A percentile compares a stretch with the other conserved stretches of the same genome.
Conservation (phyloP, 2,113 vertebrate species). For the Paralichthys olivaceus region DNA sequence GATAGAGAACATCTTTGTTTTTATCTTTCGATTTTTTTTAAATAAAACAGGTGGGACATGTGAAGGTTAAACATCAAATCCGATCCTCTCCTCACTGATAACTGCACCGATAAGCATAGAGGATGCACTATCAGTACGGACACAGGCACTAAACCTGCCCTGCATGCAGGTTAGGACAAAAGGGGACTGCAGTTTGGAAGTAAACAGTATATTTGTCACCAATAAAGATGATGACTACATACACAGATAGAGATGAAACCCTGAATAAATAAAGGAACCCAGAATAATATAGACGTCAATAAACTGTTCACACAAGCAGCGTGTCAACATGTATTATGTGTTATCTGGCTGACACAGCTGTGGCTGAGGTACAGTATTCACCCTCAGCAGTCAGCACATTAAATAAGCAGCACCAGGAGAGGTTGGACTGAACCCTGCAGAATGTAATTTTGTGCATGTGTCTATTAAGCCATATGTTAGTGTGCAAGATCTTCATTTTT, state of each 20-base stretch:
- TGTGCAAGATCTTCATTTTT: background rate
- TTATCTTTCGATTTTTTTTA: slow-evolving; percentile 6
- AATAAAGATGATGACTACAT: background rate
- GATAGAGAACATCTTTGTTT: background rate
- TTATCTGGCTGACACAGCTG: slow-evolving; percentile 67
- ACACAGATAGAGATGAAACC: slow-evolving; percentile 11
- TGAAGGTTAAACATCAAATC: slow-evolving; percentile 53
- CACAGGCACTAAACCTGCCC: slow-evolving; percentile 11
- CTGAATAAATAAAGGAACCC: slow-evolving; percentile 16
- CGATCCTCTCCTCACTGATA: slow-evolving; percentile 1
- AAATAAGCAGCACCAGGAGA: slow-evolving; percentile 25
- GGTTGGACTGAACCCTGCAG: slow-evolving; percentile 23
- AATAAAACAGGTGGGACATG: slow-evolving; percentile 10
- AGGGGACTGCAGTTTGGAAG: background rate
- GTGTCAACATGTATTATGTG: slow-evolving; percentile 39
- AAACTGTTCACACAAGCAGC: slow-evolving; percentile 24
- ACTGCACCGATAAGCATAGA: slow-evolving; percentile 30
- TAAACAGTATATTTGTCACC: slow-evolving; percentile 7
- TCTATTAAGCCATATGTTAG: background rate
- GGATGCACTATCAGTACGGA: slow-evolving; percentile 24
- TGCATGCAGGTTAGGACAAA: slow-evolving; percentile 23
- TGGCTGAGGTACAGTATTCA: slow-evolving; percentile 24
- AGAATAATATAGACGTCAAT: slow-evolving; percentile 36
- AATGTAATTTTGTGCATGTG: background rate
- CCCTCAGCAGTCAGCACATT: slow-evolving; percentile 20